Evolutionary conservation across 2,797 vertebrate species (phyloP).

Genomic region (Naso thynnoides): DNA sequence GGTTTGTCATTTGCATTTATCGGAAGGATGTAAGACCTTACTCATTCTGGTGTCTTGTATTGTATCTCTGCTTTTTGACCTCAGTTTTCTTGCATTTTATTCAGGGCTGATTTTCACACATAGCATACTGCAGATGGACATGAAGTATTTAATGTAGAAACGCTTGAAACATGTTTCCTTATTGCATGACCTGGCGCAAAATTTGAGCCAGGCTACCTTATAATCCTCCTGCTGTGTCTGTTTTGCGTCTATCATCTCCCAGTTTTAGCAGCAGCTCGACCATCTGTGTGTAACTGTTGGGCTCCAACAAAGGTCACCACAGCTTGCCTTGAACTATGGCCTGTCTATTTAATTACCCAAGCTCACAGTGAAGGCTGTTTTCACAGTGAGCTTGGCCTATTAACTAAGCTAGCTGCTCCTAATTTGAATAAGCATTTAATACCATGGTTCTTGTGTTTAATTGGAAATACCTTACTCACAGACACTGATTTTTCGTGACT

Average conservation of each 20-base stretch:
- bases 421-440: conserved; percentile 38
- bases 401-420: conserved; percentile 20
- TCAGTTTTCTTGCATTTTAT: conserved; percentile 1
- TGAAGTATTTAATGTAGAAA: background rate
- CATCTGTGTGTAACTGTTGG: conserved; percentile 60
- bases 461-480: conserved; percentile 11
- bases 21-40: background rate
- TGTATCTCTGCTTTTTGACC: conserved; percentile 5
- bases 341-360: conserved; percentile 51
- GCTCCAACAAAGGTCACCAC: conserved; percentile 58
- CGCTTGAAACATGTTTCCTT: background rate
- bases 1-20: background rate
- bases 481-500: background rate
- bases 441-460: conserved; percentile 1
- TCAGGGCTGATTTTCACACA: background rate
- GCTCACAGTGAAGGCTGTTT: conserved; percentile 23
- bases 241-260: background rate
- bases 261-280: conserved; percentile 47
- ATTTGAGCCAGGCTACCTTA: background rate
- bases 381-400: conserved; percentile 40
- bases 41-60: background rate
- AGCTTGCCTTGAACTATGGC: conserved; percentile 55
- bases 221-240: background rate
- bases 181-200: background rate
- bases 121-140: background rate